Base-by-base conservation (phyloP, 2,113 vertebrate genomes). In the Nesoenas mayeri region DNA sequence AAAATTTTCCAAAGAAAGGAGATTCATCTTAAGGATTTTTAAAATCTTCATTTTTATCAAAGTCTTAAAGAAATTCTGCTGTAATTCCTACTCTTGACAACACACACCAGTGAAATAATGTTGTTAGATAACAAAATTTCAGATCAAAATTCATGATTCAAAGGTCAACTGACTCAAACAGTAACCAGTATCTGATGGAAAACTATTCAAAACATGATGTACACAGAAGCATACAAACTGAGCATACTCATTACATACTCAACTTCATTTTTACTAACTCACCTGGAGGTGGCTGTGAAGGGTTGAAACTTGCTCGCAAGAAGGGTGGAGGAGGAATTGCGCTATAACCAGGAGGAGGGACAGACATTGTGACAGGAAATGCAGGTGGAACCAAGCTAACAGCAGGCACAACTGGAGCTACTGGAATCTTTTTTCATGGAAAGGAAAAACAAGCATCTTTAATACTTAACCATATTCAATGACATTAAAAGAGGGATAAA, bases 271-370 rank as follows among this genome's bases (percentile, higher is more conserved):
- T 54, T 36, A 58, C 25, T 60, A 44, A 80, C 95, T 97, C 98
- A 99, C 99, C 99, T 94, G 99, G 99, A 56, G 99, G 99, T 92
- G 99, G 99, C 40, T 99, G 99, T 24, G 99, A 98, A 91, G 99
- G 98, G 92, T 99, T 99, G 96, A 99, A 99, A 81, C 98, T 98
- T 3, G 99, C 98, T 83, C 99, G 97, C 58, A 99, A 98, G 58
- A 99, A 99, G 80, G 98, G 98, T 72, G 99, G 99, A 26, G 99
- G 99, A 20, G 99, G 99, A 78, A 98, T 94, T 21, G 98, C 92
- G 8, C 98, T 99, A 54, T 98, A 99, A 69, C 99, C 99, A 89
- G 99, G 99, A 82, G 99, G 99, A 57, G 99, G 99, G 88, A 99
- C 99, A 8, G 99, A 93, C 99, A 99, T 99, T 29, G 98, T 98